Base-by-base conservation (phyloP, 2,888 invertebrate species). In the Idaea straminata region DNA sequence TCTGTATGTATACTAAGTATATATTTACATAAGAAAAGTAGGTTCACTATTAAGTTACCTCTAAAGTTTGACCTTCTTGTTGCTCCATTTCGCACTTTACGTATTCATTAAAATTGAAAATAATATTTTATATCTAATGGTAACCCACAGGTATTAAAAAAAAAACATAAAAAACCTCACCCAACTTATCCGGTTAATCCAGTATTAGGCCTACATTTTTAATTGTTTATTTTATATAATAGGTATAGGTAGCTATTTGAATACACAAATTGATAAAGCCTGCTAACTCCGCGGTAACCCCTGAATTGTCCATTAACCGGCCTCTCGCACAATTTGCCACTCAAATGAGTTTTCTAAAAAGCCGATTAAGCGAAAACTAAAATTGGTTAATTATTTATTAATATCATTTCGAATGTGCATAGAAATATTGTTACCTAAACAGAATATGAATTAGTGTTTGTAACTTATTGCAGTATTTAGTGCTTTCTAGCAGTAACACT, bases 341-440 rank as follows among this genome's bases (percentile, higher is more conserved):
- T 87, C 86, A 91, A 91, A 91, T 92, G 89, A 89, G 87, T 90
- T 89, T 87, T 87, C 92, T 92, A 91, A 92, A 91, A 89, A 88
- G 91, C 91, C 85, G 88, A 91, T 89, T 90, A 90, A 88, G 92
- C 91, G 83, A 81, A 89, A 91, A 91, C 90, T 91, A 88, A 87
- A 89, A 85, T 89, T 84, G 81, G 86, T 85, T 88, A 89, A 90
- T 89, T 90, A 91, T 90, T 89, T 87, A 87, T 85, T 79, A 83
- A 82, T 69, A 74, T 69, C 72, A 75, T 74, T 75, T 47, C 77
- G 77, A 80, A 79, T 78, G 77, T 70, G 72, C 74, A 77, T 77
- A 79, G 77, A 81, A 83, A 74, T 70, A 69, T 62, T 69, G 73
- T 69, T 73, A 47, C 5, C 7, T 47, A 47, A 47, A 47, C 47